Evolutionary conservation across 2,888 invertebrate genomes (phyloP).

Genomic region (Alloplasta piceator): DNA sequence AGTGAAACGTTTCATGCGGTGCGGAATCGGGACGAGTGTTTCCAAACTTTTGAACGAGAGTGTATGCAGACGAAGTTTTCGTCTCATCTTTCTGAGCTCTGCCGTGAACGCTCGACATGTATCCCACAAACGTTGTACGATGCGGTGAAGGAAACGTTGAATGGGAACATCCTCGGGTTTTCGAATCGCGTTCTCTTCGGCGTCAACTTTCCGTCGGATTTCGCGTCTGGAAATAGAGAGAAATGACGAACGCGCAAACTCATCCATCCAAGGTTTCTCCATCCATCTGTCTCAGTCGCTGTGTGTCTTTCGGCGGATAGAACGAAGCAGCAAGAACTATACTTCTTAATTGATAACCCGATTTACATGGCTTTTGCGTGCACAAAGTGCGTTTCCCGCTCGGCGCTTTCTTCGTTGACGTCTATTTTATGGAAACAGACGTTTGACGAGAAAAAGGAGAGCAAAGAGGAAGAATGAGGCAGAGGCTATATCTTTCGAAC

Average conservation of each 20-base stretch:
- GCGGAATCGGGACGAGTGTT: no score
- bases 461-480: not conserved
- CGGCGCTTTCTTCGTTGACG: conserved; percentile 16
- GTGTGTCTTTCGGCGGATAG: conserved; percentile 8
- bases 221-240: conserved; percentile 5
- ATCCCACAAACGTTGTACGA: conserved; percentile 6
- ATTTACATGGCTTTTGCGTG: conserved; percentile 57
- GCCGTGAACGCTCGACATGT: not conserved
- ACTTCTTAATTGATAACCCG: conserved; percentile 64
- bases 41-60: no score
- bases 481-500: conserved; percentile 26
- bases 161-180: conserved; percentile 12
- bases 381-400: conserved; percentile 37
- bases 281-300: conserved; percentile 4
- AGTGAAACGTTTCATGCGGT: no score
- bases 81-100: not conserved
- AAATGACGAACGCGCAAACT: not conserved
- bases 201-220: conserved; percentile 36
- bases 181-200: conserved; percentile 22
- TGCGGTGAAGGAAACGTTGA: not conserved
- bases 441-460: conserved; percentile 9
- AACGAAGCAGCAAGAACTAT: conserved; percentile 26
- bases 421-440: conserved; percentile 27
- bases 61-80: not conserved
- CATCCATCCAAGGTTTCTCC: not conserved